Evolutionary conservation across 2,888 invertebrate genomes (phyloP), one percentile per base, ranked within the genome.

Genomic region (Microdon myrmicae): DNA sequence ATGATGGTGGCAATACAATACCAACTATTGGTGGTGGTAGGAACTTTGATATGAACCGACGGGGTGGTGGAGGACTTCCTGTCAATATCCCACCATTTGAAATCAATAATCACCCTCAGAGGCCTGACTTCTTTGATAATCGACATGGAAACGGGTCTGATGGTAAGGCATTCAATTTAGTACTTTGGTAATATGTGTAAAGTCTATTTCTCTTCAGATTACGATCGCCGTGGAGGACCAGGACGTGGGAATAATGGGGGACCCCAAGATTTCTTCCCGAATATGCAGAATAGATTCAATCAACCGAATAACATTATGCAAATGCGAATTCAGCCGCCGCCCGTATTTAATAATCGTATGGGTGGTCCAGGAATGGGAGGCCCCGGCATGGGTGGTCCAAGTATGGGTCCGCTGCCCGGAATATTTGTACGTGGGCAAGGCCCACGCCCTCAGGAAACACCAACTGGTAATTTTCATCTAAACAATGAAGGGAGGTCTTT

Each of bases 221-320:
- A 78, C 32, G 77, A 75, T 60, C 73, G 79, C 2, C 70, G 73
- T 1, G 71, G 71, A 28, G 69, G 67, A 9, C 48, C 51, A 2
- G 7, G 9, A 13, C 67, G 70, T 7, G 69, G 72, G 25, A 48
- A 55, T 26, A 74, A 72, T 4, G 70, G 70, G 4, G 67, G 66
- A 3, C 71, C 70, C 13, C 73, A 71, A 19, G 77, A 78, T 31
- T 77, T 77, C 67, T 73, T 72, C 51, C 73, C 72, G 13, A 79
- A 78, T 47, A 73, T 77, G 72, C 76, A 75, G 48, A 80, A 79
- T 68, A 73, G 80, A 20, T 81, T 81, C 34, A 77, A 75, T 67
- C 76, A 78, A 56, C 77, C 77, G 19, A 77, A 77, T 28, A 77
- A 77, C 49, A 66, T 77, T 49, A 75, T 77, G 74, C 79, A 77